Evolutionary conservation across 2,888 invertebrate genomes (phyloP).

Genomic region (Pherbina coryleti): DNA sequence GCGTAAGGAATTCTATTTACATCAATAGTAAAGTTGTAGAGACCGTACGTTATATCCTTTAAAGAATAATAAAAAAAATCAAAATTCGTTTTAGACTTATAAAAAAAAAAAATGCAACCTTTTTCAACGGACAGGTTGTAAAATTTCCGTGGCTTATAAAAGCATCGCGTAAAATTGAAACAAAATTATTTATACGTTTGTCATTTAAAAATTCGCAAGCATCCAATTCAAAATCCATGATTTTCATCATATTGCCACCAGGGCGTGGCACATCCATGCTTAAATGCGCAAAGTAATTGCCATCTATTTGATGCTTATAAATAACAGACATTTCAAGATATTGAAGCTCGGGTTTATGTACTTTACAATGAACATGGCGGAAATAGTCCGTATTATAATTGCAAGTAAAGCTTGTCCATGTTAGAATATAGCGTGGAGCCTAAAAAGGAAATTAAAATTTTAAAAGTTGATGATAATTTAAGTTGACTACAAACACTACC

Average conservation of each 20-base stretch:
- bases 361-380: not conserved
- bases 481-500: no score
- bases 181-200: not conserved
- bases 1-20: no score
- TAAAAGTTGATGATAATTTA: no score
- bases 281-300: not conserved
- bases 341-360: not conserved
- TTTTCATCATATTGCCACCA: not conserved
- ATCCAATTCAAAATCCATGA: not conserved
- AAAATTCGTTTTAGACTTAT: no score
- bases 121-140: not conserved
- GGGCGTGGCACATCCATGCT: not conserved
- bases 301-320: not conserved
- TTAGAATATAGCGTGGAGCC: no score
- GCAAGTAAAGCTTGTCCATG: not conserved
- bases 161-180: not conserved
- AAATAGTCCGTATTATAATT: not conserved
- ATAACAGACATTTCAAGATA: not conserved
- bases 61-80: no score
- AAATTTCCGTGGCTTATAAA: not conserved
- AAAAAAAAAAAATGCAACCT: not conserved
- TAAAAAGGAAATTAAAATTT: no score
- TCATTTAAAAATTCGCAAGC: not conserved
- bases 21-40: no score
- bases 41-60: no score